These are phyloP conservation scores for Nasonia oneida DNA, from an alignment of 2,888 invertebrate species.

Conservation along the genomic window DNA sequence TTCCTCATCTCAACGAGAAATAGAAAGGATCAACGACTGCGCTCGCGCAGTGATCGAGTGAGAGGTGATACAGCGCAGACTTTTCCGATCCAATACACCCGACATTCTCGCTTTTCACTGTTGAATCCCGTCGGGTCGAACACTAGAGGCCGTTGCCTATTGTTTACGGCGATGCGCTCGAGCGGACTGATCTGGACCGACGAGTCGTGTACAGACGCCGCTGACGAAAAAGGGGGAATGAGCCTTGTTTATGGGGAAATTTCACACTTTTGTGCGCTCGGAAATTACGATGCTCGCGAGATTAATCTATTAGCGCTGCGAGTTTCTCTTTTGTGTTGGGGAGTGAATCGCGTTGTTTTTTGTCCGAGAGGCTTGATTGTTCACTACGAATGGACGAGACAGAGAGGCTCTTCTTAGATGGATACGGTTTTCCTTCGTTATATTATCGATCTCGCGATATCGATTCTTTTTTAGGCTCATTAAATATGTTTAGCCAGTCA, in stretches of 20 bases:
- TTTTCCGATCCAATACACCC: slow-evolving; percentile 40
- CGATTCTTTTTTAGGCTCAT: too few species aligned
- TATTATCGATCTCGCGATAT: too few species aligned
- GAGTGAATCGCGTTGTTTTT: background rate
- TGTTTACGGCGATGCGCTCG: slow-evolving; percentile 52
- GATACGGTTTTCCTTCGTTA: too few species aligned
- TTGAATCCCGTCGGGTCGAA: background rate
- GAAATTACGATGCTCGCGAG: background rate
- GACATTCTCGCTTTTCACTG: slow-evolving; percentile 5
- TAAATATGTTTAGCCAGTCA: too few species aligned
- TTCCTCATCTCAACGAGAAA: background rate
- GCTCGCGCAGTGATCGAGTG: background rate
- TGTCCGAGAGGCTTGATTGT: background rate
- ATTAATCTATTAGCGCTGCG: background rate
- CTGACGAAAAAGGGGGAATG: background rate
- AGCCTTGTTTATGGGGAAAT: background rate
- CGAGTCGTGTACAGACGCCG: background rate
- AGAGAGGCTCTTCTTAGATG: background rate
- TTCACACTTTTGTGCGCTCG: slow-evolving; percentile 25
- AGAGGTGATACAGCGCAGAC: slow-evolving; percentile 8
- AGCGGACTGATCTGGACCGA: slow-evolving; percentile 21
- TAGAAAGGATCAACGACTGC: background rate
- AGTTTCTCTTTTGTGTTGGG: slow-evolving; percentile 1
- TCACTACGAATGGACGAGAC: background rate
- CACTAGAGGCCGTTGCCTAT: background rate